A percentile compares a stretch with the other conserved stretches of the same genome.
These are phyloP conservation scores for Heliconius congener DNA, from an alignment of 1,140 invertebrate genomes.

Conservation along the genomic window DNA sequence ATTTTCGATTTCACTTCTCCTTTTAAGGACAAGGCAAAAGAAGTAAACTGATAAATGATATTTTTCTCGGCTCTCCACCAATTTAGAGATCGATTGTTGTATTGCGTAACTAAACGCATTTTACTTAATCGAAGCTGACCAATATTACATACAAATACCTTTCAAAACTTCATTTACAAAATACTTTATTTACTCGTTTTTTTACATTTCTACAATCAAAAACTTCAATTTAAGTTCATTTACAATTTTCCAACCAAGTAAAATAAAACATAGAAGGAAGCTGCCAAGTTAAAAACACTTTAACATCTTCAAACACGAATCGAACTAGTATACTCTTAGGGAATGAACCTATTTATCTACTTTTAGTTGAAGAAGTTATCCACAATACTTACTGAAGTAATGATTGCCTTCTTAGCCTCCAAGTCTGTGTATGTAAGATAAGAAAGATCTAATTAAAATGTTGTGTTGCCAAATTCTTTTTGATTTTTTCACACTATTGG, in stretches of 20 bases:
- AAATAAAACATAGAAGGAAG: neutral
- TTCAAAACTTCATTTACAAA: no score
- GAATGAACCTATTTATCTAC: slow-evolving; percentile 7
- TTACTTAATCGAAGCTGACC: no score
- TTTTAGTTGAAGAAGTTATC: neutral
- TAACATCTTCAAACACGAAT: slow-evolving; percentile 6
- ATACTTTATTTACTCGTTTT: no score
- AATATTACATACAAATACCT: neutral
- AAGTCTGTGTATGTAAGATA: slow-evolving; percentile 56
- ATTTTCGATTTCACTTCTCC: no score
- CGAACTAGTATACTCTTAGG: slow-evolving; percentile 3
- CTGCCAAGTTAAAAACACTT: slow-evolving; percentile 8
- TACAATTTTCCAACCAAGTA: neutral
- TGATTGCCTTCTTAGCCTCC: slow-evolving; percentile 61
- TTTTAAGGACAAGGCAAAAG: no score
- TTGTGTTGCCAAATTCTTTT: slow-evolving; percentile 36
- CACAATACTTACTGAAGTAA: slow-evolving; percentile 47
- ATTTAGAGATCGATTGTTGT: no score
- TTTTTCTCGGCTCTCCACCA: no score
- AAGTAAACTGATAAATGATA: no score
- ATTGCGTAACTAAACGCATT: no score
- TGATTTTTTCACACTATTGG: neutral
- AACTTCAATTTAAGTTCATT: neutral
- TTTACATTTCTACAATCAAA: neutral
- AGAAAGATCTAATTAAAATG: slow-evolving; percentile 59